Evolutionary conservation across 2,113 vertebrate species (phyloP).

Genomic region (Bombycilla garrulus): DNA sequence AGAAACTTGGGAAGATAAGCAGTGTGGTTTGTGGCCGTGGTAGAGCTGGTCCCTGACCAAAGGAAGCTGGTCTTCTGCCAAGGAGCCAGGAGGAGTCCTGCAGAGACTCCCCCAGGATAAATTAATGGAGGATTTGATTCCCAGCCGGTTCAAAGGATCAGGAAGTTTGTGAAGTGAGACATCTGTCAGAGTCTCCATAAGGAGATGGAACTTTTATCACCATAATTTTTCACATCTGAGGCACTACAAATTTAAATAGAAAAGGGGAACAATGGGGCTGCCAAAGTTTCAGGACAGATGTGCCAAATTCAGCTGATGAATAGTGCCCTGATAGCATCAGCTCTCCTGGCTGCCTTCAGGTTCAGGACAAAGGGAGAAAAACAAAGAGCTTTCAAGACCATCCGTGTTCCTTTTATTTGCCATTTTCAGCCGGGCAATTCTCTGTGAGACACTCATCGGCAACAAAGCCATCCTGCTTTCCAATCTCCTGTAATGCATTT

Average conservation of each 20-base stretch:
- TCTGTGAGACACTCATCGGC: neutral
- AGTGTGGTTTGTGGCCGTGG: neutral
- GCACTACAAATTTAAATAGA: neutral
- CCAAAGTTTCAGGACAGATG: neutral
- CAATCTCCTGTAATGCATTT: neutral
- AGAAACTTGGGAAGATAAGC: neutral
- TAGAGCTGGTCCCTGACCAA: neutral
- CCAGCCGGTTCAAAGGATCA: neutral
- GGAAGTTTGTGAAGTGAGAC: neutral
- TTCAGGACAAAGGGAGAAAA: constrained; percentile 24
- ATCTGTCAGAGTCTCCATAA: neutral
- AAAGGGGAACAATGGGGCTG: neutral
- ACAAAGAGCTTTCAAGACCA: constrained; percentile 16
- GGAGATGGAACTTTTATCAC: neutral
- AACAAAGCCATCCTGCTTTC: neutral
- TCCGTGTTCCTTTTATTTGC: neutral
- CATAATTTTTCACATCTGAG: neutral
- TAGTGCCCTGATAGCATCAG: neutral
- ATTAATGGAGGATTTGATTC: neutral
- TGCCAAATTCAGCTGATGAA: neutral
- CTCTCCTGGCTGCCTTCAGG: neutral
- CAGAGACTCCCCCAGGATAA: neutral
- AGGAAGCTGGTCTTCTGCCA: neutral
- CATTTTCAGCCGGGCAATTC: neutral
- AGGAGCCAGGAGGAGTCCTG: neutral